A percentile compares a stretch with the other conserved stretches of the same genome.
Conservation (phyloP, 2,888 invertebrate species). For the Pollenia amentaria region DNA sequence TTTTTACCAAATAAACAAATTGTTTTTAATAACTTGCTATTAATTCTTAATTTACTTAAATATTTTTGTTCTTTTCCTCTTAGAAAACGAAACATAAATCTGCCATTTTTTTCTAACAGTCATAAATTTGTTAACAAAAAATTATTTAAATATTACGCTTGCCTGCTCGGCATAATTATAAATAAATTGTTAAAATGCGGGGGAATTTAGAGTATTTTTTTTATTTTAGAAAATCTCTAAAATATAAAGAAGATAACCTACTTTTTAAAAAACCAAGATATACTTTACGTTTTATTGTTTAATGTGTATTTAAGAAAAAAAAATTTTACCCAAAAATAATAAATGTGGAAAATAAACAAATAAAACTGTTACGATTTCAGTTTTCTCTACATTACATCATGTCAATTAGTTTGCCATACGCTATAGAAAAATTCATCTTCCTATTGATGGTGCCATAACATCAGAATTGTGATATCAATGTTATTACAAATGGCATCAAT, state of each 20-base stretch:
- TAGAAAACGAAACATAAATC: too few relatives aligned
- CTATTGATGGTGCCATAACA: too few relatives aligned
- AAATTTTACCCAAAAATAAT: background rate
- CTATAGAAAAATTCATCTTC: too few relatives aligned
- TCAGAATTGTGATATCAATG: too few relatives aligned
- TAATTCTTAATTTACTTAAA: background rate
- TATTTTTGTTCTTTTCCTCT: background rate
- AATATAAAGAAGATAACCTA: conserved; percentile 39
- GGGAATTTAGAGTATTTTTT: conserved; percentile 27
- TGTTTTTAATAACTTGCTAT: conserved; percentile 15
- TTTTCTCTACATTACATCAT: background rate
- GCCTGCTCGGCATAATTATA: conserved; percentile 41
- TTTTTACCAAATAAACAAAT: background rate
- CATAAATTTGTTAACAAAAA: conserved; percentile 15
- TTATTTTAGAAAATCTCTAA: conserved; percentile 5
- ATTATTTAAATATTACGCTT: conserved; percentile 58
- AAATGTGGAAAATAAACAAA: background rate
- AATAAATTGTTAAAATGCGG: background rate
- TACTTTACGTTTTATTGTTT: background rate
- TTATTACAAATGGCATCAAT: too few relatives aligned
- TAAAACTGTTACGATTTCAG: conserved; percentile 5
- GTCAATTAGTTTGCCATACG: too few relatives aligned
- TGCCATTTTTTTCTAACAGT: too few relatives aligned
- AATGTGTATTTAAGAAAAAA: background rate
- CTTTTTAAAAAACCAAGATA: conserved; percentile 3